Conservation (phyloP, 2,113 vertebrate species). For the Tringa solitaria region DNA sequence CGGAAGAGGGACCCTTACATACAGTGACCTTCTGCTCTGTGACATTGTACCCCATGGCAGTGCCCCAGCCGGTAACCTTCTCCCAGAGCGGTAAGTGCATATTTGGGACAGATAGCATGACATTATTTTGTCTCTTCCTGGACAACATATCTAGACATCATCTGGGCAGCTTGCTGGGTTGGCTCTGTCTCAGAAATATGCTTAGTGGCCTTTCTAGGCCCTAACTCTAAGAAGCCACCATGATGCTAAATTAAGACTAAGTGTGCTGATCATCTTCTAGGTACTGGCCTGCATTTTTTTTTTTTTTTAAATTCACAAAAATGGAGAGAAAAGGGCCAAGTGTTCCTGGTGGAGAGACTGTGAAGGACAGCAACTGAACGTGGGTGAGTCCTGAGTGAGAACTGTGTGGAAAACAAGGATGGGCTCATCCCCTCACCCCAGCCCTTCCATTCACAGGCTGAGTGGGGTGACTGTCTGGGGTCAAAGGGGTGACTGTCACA, state of each 20-base stretch:
- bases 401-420: not conserved
- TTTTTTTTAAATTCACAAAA: not conserved
- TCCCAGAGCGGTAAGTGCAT: rapidly evolving
- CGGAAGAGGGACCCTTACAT: not conserved
- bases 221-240: not conserved
- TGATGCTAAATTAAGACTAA: not conserved
- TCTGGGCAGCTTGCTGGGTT: not conserved
- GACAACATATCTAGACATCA: not conserved
- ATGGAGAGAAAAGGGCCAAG: not conserved
- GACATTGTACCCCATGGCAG: not conserved
- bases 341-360: not conserved
- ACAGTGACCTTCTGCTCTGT: not conserved
- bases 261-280: not conserved
- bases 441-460: not conserved
- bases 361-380: not conserved
- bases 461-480: too few relatives aligned
- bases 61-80: not conserved
- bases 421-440: not conserved
- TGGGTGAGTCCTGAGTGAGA: not conserved
- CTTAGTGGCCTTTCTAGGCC: not conserved
- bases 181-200: not conserved
- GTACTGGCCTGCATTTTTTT: not conserved
- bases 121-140: not conserved
- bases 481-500: not conserved
- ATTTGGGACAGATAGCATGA: not conserved